Percentiles rank a stretch among this genome's conserved stretches.
These are phyloP conservation scores for Caenorhabditis wallacei DNA, from an alignment of 2,888 invertebrate species.

Conservation along the genomic window DNA sequence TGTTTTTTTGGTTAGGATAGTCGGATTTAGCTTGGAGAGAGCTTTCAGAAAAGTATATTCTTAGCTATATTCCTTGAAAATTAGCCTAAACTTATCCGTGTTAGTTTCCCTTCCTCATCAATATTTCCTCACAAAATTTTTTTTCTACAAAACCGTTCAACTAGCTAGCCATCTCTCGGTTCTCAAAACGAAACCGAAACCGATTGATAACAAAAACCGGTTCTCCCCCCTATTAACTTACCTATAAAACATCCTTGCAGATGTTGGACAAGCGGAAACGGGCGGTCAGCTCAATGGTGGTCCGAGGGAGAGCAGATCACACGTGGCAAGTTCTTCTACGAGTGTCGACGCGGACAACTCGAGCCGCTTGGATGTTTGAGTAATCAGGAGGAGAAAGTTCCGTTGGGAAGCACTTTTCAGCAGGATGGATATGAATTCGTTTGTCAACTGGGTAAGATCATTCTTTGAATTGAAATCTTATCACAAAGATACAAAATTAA, in stretches of 20 bases:
- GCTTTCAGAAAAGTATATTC: neutral
- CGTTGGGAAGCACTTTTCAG: constrained; percentile 71
- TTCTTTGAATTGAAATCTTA: neutral
- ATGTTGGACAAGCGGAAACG: constrained; percentile 79
- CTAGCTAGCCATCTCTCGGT: too few species aligned
- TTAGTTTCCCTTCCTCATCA: too few species aligned
- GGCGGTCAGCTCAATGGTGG: constrained; percentile 76
- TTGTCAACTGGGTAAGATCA: constrained; percentile 67
- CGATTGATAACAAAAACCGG: neutral
- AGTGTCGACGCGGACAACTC: constrained; percentile 82
- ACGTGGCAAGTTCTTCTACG: constrained; percentile 83
- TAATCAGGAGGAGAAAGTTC: constrained; percentile 66
- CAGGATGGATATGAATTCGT: constrained; percentile 72
- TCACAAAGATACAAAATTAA: neutral
- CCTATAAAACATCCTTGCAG: constrained; percentile 28
- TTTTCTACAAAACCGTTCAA: too few species aligned
- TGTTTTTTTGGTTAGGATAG: neutral
- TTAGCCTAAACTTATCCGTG: too few species aligned
- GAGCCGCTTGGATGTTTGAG: constrained; percentile 76
- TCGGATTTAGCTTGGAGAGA: neutral
- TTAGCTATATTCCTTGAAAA: neutral
- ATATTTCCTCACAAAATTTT: too few species aligned
- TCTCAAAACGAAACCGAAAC: neutral
- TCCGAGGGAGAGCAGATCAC: constrained; percentile 74
- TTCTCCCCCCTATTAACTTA: neutral